Conservation (phyloP, 2,888 invertebrate genomes). For the Isotomurus palustris region DNA sequence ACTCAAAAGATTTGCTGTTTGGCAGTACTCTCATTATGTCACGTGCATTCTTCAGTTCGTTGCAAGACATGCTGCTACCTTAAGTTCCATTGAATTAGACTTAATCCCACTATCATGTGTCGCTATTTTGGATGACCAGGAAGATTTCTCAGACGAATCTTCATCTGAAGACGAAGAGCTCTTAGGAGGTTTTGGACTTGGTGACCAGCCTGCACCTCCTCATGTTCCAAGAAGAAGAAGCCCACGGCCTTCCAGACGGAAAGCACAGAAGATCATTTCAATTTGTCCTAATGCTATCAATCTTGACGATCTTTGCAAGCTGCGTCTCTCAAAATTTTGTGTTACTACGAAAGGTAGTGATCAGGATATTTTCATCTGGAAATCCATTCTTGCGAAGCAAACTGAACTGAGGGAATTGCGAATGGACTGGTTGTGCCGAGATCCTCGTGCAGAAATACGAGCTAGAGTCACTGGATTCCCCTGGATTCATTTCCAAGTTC, state of each 20-base stretch:
- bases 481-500: conserved; percentile 34
- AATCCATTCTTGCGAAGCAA: conserved; percentile 33
- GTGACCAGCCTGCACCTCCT: conserved; percentile 14
- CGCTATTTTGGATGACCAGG: conserved; percentile 25
- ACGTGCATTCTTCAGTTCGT: conserved; percentile 39
- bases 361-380: conserved; percentile 37
- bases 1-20: conserved; percentile 35
- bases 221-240: conserved; percentile 6
- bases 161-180: conserved; percentile 28
- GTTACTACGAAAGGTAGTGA: conserved; percentile 38
- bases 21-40: conserved; percentile 35
- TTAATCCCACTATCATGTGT: conserved; percentile 36
- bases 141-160: conserved; percentile 16
- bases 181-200: conserved; percentile 23
- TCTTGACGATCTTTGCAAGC: conserved; percentile 25
- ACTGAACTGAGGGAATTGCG: conserved; percentile 27
- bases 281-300: conserved; percentile 30
- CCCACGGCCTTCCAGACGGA: conserved; percentile 4
- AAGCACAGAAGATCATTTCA: conserved; percentile 12
- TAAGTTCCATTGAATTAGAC: conserved; percentile 32
- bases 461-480: conserved; percentile 32
- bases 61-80: conserved; percentile 30
- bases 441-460: conserved; percentile 29
- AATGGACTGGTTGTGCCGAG: conserved; percentile 36
- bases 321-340: conserved; percentile 27